These are phyloP conservation scores for Syngnathus acus DNA, from an alignment of 2,797 vertebrate species.

Conservation along the genomic window DNA sequence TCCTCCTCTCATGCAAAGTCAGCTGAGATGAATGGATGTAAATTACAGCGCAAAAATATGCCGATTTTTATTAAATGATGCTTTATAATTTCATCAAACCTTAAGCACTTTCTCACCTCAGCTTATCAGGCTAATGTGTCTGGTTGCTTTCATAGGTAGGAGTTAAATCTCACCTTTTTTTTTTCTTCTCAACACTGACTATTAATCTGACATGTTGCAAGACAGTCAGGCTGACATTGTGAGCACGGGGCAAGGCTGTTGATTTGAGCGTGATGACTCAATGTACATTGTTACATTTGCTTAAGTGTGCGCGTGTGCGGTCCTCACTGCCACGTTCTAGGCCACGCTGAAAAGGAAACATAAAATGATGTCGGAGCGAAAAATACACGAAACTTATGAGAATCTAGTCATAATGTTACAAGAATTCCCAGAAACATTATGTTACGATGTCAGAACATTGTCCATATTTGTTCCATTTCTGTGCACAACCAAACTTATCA, in stretches of 20 bases:
- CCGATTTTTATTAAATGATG: slow-evolving; percentile 5
- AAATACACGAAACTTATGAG: background rate
- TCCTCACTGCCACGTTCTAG: background rate
- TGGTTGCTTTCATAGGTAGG: slow-evolving; percentile 31
- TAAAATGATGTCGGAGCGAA: background rate
- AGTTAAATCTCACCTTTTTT: slow-evolving; percentile 38
- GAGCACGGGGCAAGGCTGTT: slow-evolving; percentile 10
- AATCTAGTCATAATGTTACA: too few species aligned
- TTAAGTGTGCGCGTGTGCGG: slow-evolving; percentile 7
- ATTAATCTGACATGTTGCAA: slow-evolving; percentile 55
- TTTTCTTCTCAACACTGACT: slow-evolving; percentile 19
- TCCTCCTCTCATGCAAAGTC: background rate
- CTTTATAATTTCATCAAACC: slow-evolving; percentile 22
- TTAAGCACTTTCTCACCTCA: slow-evolving; percentile 21
- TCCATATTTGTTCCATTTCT: background rate
- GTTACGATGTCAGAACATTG: too few species aligned
- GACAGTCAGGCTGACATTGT: slow-evolving; percentile 29
- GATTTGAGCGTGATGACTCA: slow-evolving; percentile 46
- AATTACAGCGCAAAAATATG: background rate
- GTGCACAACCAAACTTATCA: background rate
- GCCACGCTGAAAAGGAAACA: background rate
- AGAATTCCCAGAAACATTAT: background rate
- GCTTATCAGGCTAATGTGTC: slow-evolving; percentile 43
- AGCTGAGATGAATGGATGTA: background rate
- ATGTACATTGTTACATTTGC: slow-evolving; percentile 42